Evolutionary conservation across 2,797 vertebrate species (phyloP).

Genomic region (Sebastes hubbsi): DNA sequence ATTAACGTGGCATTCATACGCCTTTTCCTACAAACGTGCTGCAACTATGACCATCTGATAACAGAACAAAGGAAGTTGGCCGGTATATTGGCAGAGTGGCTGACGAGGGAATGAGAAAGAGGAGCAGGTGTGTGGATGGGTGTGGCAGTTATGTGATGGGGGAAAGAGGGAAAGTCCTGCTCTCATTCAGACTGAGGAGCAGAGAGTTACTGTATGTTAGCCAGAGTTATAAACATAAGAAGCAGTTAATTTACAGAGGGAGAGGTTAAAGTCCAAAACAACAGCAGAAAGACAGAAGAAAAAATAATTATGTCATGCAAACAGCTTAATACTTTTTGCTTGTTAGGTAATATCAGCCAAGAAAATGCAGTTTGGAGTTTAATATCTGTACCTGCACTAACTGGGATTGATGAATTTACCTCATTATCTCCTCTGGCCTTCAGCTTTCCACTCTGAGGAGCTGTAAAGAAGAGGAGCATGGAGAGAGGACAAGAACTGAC

Average conservation of each 20-base stretch:
- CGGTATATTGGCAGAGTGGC: accelerated
- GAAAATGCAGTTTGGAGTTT: neutral
- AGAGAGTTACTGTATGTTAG: neutral
- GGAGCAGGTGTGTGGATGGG: neutral
- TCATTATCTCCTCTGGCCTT: slow-evolving; percentile 16
- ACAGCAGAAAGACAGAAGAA: neutral
- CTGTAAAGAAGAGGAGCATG: slow-evolving; percentile 43
- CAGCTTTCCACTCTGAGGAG: slow-evolving; percentile 76
- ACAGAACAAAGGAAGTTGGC: neutral
- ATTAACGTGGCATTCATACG: too few relatives aligned
- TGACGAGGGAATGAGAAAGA: too few relatives aligned
- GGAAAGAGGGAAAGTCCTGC: neutral
- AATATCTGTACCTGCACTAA: neutral
- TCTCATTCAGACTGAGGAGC: neutral
- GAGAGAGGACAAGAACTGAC: neutral
- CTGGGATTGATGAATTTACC: neutral
- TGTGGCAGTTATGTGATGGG: neutral
- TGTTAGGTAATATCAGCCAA: neutral
- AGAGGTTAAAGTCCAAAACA: slow-evolving; percentile 8
- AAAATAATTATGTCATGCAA: neutral
- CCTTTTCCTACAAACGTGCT: too few relatives aligned
- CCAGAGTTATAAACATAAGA: neutral
- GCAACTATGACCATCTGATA: neutral
- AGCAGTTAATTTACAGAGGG: neutral
- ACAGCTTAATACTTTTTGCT: neutral